A percentile compares a stretch with the other conserved stretches of the same genome.
Evolutionary conservation across 2,113 vertebrate genomes (phyloP).

Genomic region (Scartelaos histophorus): DNA sequence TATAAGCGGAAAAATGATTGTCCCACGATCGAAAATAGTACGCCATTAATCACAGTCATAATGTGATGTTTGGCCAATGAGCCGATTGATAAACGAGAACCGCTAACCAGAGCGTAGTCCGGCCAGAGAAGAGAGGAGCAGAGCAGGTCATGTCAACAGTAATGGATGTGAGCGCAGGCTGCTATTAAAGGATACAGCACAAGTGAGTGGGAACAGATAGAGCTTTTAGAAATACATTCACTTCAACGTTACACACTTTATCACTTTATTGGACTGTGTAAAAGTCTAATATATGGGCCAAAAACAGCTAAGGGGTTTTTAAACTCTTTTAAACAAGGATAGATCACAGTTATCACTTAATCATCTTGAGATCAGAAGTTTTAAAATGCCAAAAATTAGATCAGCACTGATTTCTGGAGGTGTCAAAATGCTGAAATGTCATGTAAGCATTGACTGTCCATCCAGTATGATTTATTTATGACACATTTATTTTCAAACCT

Average conservation of each 20-base stretch:
- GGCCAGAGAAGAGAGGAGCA: conserved; percentile 30
- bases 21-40: conserved; percentile 28
- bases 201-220: conserved; percentile 32
- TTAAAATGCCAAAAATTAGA: no score
- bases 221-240: conserved; percentile 13
- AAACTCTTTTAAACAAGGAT: no score
- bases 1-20: conserved; percentile 49
- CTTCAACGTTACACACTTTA: background rate
- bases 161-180: conserved; percentile 44
- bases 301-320: background rate
- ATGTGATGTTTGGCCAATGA: conserved; percentile 42
- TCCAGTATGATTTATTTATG: no score
- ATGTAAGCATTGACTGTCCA: no score
- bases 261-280: background rate
- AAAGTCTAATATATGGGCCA: background rate
- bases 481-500: no score
- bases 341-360: no score
- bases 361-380: no score
- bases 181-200: conserved; percentile 49
- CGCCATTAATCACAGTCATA: conserved; percentile 62
- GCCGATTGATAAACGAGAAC: conserved; percentile 47
- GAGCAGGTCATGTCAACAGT: conserved; percentile 47
- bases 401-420: no score
- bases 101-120: conserved; percentile 42
- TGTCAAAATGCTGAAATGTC: no score